phyloP scores from a whole-genome alignment of 2,888 invertebrate genomes.

The Chorisops tibialis region DNA sequence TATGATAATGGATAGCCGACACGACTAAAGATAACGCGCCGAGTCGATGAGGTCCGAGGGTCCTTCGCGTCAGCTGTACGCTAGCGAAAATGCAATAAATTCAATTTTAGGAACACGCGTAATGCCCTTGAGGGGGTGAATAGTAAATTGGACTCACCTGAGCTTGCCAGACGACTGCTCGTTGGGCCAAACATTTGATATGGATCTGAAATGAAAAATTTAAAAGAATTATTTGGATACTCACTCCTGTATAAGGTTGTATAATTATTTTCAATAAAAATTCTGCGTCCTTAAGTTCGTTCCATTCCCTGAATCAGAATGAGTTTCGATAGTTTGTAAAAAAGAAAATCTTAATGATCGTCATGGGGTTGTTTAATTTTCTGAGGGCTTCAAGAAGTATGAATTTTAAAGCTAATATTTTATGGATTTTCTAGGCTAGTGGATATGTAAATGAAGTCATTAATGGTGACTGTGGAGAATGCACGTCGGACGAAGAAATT shows the following conservation, averaged over 20 bases:
- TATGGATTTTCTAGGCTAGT: constrained; percentile 20
- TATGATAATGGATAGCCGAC: constrained; percentile 28
- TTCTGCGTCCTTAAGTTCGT: no score
- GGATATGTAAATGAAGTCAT: constrained; percentile 27
- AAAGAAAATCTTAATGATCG: background rate
- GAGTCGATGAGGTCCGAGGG: background rate
- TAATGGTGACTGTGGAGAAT: background rate
- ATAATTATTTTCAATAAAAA: no score
- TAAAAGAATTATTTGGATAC: constrained; percentile 10
- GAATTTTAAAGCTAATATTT: constrained; percentile 1
- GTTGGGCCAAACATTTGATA: constrained; percentile 98
- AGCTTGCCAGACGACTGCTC: constrained; percentile 92
- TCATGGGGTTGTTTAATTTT: background rate
- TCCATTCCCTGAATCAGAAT: no score
- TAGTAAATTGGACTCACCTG: constrained; percentile 62
- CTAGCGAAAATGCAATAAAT: constrained; percentile 7
- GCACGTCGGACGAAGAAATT: background rate
- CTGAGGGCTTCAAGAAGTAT: background rate
- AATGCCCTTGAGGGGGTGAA: background rate
- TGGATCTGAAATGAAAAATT: constrained; percentile 73
- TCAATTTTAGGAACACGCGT: constrained; percentile 2
- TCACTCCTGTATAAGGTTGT: no score
- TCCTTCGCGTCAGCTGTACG: background rate
- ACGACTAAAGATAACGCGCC: constrained; percentile 16
- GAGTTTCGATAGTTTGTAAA: constrained; percentile 17